Percentiles rank a stretch among this genome's conserved stretches.
Conservation (phyloP, 2,113 vertebrate genomes). For the Microcebus griseorufus region DNA sequence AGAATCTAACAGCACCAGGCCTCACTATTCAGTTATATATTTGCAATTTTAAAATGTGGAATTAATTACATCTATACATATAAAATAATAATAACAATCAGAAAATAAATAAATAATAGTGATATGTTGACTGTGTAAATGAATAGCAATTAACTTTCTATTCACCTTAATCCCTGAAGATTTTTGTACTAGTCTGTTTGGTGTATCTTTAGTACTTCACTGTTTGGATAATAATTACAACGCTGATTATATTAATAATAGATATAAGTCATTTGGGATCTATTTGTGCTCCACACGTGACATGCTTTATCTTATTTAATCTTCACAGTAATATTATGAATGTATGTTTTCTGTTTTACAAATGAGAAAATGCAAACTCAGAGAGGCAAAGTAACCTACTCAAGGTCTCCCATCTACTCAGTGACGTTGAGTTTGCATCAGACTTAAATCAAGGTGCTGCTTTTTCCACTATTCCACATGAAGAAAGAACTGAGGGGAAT, state of each 20-base stretch:
- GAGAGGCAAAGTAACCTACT: not conserved
- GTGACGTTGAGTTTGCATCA: not conserved
- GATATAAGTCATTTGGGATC: not conserved
- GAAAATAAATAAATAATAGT: not conserved
- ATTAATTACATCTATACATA: not conserved
- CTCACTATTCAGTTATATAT: not conserved
- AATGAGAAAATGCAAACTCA: not conserved
- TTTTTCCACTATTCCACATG: not conserved
- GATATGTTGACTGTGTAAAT: not conserved
- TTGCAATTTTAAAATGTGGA: not conserved
- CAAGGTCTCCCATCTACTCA: not conserved
- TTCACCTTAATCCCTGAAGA: not conserved
- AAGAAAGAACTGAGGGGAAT: not conserved
- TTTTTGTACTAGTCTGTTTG: not conserved
- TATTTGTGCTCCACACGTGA: not conserved
- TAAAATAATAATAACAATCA: not conserved
- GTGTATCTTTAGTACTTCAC: not conserved
- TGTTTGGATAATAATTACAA: not conserved
- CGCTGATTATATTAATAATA: not conserved
- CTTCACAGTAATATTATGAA: not conserved
- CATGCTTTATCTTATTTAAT: not conserved
- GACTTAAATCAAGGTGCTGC: not conserved
- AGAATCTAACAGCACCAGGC: not conserved
- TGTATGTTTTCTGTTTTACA: not conserved
- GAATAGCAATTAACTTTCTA: not conserved